A percentile compares a stretch with the other conserved stretches of the same genome.
Evolutionary conservation across 2,888 invertebrate genomes (phyloP).

Genomic region (Ennomos erosarius): DNA sequence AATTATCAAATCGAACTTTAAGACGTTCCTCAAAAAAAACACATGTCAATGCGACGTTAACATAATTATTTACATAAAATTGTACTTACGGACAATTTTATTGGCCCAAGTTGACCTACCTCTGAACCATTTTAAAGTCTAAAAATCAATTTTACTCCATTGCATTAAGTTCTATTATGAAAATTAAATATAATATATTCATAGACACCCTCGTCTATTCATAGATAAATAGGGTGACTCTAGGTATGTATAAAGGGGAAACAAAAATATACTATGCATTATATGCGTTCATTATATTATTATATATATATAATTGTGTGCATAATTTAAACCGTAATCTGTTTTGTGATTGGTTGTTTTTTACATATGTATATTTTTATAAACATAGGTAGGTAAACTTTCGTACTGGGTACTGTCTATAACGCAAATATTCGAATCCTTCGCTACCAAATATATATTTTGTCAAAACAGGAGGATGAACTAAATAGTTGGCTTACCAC

Average conservation of each 20-base stretch:
- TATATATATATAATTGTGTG: constrained; percentile 37
- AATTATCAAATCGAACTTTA: too few relatives aligned
- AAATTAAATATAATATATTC: constrained; percentile 14
- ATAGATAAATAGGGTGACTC: constrained; percentile 52
- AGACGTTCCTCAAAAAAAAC: too few relatives aligned
- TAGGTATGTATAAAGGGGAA: constrained; percentile 40
- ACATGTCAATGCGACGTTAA: too few relatives aligned
- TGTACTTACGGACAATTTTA: too few relatives aligned
- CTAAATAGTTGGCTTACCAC: too few relatives aligned
- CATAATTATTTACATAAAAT: too few relatives aligned
- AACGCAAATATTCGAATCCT: too few relatives aligned
- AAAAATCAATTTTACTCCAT: not conserved
- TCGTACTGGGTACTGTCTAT: too few relatives aligned
- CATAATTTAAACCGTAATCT: constrained; percentile 46
- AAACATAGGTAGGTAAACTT: too few relatives aligned
- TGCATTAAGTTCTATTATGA: constrained; percentile 27
- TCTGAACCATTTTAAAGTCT: not conserved
- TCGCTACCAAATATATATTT: too few relatives aligned
- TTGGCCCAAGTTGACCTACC: too few relatives aligned
- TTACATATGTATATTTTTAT: not conserved
- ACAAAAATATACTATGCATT: constrained; percentile 3
- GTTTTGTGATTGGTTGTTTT: constrained; percentile 49
- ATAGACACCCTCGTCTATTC: constrained; percentile 61
- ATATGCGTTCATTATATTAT: not conserved
- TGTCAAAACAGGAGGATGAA: too few relatives aligned